A percentile compares a stretch with the other conserved stretches of the same genome.
Evolutionary conservation across 2,113 vertebrate species (phyloP).

Genomic region (Reinhardtius hippoglossoides): DNA sequence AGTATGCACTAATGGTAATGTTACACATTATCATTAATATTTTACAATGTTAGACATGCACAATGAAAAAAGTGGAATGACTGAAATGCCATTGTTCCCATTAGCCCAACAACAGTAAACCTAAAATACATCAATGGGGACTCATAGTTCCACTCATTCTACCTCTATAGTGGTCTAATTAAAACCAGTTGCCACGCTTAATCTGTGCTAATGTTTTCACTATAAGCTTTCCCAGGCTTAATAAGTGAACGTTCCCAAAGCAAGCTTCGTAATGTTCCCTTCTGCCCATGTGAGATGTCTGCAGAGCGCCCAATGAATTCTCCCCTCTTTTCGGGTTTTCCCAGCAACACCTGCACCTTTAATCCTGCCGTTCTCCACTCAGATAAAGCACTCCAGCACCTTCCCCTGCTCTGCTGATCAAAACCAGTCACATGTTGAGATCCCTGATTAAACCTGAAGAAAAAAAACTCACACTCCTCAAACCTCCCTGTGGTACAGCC

Average conservation of each 20-base stretch:
- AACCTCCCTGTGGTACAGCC: conserved; percentile 20
- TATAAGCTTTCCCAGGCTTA: conserved; percentile 46
- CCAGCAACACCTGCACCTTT: conserved; percentile 9
- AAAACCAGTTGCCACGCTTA: conserved; percentile 62
- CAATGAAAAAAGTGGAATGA: neutral
- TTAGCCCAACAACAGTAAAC: conserved; percentile 33
- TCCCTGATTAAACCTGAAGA: conserved; percentile 59
- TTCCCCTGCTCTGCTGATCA: conserved; percentile 53
- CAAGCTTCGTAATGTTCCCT: conserved; percentile 32
- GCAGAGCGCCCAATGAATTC: neutral
- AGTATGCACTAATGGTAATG: neutral
- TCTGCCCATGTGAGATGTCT: conserved; percentile 6
- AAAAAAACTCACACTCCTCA: neutral
- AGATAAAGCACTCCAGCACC: conserved; percentile 54
- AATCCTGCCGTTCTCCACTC: neutral
- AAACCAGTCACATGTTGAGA: conserved; percentile 40
- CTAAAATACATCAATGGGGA: conserved; percentile 47
- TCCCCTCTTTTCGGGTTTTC: neutral
- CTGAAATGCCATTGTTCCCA: neutral
- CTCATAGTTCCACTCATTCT: conserved; percentile 27
- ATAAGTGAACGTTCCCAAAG: conserved; percentile 44
- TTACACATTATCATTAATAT: neutral
- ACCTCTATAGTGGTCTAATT: conserved; percentile 64
- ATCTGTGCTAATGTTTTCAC: conserved; percentile 67
- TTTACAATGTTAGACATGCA: conserved; percentile 14